Conservation (phyloP, 2,888 invertebrate genomes). For the Boloria selene region DNA sequence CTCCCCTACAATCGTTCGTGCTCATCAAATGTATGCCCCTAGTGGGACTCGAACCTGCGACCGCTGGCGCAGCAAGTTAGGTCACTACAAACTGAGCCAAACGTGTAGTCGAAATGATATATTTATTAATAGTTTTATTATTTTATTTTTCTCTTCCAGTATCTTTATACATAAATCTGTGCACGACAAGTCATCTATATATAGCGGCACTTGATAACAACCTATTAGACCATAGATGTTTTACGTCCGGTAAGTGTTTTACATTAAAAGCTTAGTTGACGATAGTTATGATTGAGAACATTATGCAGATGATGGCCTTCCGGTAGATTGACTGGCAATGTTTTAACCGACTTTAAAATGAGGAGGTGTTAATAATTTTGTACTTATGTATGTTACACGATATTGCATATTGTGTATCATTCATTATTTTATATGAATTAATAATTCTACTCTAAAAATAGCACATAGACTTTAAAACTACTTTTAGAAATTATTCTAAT, state of each 20-base stretch:
- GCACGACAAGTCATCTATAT: slow-evolving; percentile 70
- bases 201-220: slow-evolving; percentile 77
- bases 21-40: no score
- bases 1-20: no score
- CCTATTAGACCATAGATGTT: slow-evolving; percentile 72
- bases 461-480: no score
- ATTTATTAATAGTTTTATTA: neutral
- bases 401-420: no score
- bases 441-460: no score
- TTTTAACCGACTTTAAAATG: neutral
- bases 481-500: no score
- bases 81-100: no score
- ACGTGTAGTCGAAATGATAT: no score
- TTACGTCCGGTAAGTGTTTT: slow-evolving; percentile 71
- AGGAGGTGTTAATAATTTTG: neutral
- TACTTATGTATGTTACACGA: neutral
- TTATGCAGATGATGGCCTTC: slow-evolving; percentile 22
- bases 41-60: no score
- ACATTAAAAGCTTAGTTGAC: slow-evolving; percentile 58
- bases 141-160: slow-evolving; percentile 46
- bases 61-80: no score
- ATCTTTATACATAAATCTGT: slow-evolving; percentile 39
- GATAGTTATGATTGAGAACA: slow-evolving; percentile 20
- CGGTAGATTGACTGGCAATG: neutral
- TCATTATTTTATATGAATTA: no score